These are phyloP conservation scores for Drosophila equinoxialis DNA, from an alignment of 1,140 invertebrate species.

Conservation along the genomic window DNA sequence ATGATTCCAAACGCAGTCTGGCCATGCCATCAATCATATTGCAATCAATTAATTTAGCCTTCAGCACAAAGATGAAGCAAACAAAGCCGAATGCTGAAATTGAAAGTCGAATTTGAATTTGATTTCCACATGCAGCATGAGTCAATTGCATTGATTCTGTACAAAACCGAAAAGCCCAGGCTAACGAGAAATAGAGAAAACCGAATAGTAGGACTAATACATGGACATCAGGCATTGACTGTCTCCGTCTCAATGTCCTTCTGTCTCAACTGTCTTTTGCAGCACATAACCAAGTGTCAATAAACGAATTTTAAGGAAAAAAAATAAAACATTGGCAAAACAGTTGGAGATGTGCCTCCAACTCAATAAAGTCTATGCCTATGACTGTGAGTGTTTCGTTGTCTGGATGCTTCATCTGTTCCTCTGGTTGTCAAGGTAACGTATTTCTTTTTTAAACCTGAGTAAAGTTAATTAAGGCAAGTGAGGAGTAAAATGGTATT, in stretches of 20 bases:
- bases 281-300: conserved; percentile 76
- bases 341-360: conserved; percentile 11
- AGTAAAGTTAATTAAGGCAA: neutral
- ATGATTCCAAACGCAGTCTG: conserved; percentile 68
- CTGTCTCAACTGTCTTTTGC: conserved; percentile 58
- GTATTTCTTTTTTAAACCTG: neutral
- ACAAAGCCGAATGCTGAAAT: neutral
- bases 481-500: neutral
- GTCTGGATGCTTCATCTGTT: neutral
- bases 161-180: conserved; percentile 10
- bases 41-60: conserved; percentile 71
- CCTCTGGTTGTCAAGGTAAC: neutral
- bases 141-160: conserved; percentile 68
- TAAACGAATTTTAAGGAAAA: conserved; percentile 59
- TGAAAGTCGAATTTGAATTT: conserved; percentile 49
- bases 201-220: conserved; percentile 16
- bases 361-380: conserved; percentile 4
- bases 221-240: conserved; percentile 18
- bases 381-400: conserved; percentile 1
- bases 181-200: conserved; percentile 17
- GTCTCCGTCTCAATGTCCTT: conserved; percentile 22
- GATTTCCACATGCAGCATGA: conserved; percentile 42
- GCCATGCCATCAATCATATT: conserved; percentile 75
- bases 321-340: conserved; percentile 11
- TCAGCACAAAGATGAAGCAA: conserved; percentile 21